Evolutionary conservation across 2,888 invertebrate species (phyloP).

Genomic region (Drosophila pseudotakahashii): DNA sequence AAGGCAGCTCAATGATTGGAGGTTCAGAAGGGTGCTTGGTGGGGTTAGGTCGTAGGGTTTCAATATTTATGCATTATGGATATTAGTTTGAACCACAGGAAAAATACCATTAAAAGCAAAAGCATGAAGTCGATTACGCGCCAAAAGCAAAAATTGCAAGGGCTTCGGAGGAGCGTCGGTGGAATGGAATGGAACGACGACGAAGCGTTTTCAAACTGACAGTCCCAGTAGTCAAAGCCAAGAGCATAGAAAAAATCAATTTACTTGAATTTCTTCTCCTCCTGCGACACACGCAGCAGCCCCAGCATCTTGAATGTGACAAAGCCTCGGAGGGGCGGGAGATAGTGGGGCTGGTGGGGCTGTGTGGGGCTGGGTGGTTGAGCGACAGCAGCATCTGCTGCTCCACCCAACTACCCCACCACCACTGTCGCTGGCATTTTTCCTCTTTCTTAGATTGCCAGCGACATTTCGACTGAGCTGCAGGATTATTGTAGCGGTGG

Average conservation of each 20-base stretch:
- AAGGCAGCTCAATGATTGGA: conserved; percentile 62
- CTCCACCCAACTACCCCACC: conserved; percentile 13
- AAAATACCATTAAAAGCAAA: conserved; percentile 81
- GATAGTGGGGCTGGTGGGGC: conserved; percentile 15
- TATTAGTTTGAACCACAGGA: conserved; percentile 81
- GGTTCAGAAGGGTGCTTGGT: conserved; percentile 7
- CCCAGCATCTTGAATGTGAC: conserved; percentile 68
- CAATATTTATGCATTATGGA: conserved; percentile 80
- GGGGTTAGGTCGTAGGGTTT: conserved; percentile 63
- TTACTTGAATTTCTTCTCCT: conserved; percentile 76
- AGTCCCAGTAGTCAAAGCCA: conserved; percentile 63
- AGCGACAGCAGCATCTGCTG: conserved; percentile 75
- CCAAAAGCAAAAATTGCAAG: conserved; percentile 69
- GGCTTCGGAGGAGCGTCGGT: conserved; percentile 39
- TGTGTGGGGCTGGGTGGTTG: conserved; percentile 14
- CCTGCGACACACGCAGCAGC: conserved; percentile 55
- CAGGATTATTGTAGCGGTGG: conserved; percentile 65
- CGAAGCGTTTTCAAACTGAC: conserved; percentile 65
- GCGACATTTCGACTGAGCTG: conserved; percentile 73
- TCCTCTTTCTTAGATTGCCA: conserved; percentile 70
- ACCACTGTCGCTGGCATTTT: conserved; percentile 67
- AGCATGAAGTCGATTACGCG: conserved; percentile 80
- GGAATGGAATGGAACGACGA: conserved; percentile 39
- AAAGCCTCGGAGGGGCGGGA: conserved; percentile 49
- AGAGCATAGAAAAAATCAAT: conserved; percentile 76